Evolutionary conservation across 2,113 vertebrate species (phyloP).

Genomic region (Crotalus viridis): DNA sequence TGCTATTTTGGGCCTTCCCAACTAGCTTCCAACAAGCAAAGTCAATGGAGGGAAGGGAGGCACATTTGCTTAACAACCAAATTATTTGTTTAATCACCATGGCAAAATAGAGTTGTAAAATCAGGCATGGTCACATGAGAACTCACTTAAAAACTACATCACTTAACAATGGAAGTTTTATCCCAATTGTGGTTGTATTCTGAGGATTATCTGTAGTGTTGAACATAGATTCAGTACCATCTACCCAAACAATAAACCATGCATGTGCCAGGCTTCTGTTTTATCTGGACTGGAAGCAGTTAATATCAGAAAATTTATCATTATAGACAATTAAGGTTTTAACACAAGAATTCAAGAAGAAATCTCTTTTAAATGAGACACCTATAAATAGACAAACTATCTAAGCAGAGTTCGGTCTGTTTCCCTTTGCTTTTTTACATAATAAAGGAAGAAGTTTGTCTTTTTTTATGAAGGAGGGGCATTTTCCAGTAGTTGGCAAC

Average conservation of each 20-base stretch:
- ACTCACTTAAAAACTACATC: not conserved
- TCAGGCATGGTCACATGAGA: not conserved
- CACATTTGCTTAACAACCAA: not conserved
- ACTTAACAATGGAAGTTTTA: not conserved
- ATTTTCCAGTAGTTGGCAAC: not conserved
- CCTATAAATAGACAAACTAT: not conserved
- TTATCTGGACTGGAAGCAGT: not conserved
- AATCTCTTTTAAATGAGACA: not conserved
- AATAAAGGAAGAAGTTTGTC: not conserved
- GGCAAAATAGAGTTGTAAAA: not conserved
- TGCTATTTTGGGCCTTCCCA: not conserved
- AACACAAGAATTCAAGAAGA: not conserved
- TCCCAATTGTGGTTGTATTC: not conserved
- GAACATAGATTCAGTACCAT: not conserved
- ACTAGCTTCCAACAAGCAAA: not conserved
- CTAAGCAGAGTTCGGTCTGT: not conserved
- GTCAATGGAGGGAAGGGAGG: not conserved
- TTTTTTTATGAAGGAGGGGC: not conserved
- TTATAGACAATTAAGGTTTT: not conserved
- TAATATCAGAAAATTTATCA: not conserved
- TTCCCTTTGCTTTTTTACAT: not conserved
- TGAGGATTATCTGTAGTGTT: not conserved
- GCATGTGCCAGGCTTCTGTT: not conserved
- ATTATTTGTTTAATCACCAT: not conserved
- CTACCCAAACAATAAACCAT: not conserved